A percentile compares a stretch with the other conserved stretches of the same genome.
Conservation (phyloP, 1,140 invertebrate genomes). For the Globodera rostochiensis region DNA sequence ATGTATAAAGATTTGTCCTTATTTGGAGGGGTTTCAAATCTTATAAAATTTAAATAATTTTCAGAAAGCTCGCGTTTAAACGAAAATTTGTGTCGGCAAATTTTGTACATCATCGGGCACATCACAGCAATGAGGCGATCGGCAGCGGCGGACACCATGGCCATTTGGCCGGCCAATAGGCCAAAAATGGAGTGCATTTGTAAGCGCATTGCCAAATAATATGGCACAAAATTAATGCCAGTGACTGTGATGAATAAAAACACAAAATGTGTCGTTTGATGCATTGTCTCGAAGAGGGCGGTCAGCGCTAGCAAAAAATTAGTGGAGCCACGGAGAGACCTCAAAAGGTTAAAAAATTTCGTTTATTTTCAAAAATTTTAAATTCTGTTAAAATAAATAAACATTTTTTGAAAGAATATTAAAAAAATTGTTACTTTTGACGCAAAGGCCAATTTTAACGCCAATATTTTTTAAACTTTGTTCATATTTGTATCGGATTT, state of each 20-base stretch:
- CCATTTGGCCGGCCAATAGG: conserved; percentile 3
- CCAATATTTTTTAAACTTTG: too few species aligned
- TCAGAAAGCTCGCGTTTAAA: too few species aligned
- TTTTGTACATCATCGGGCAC: neutral
- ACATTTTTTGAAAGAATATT: too few species aligned
- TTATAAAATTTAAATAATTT: too few species aligned
- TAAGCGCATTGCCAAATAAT: conserved; percentile 9
- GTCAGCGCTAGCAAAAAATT: conserved; percentile 26
- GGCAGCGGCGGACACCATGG: conserved; percentile 10
- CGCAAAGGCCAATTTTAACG: too few species aligned
- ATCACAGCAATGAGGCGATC: conserved; percentile 15
- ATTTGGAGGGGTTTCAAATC: too few species aligned
- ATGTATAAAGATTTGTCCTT: neutral
- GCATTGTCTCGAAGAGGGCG: conserved; percentile 21
- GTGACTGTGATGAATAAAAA: neutral
- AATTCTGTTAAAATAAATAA: too few species aligned
- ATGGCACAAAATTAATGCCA: conserved; percentile 21
- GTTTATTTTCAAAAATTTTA: too few species aligned
- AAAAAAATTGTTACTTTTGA: too few species aligned
- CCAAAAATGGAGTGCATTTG: conserved; percentile 19
- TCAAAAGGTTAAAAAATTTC: too few species aligned
- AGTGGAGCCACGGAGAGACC: conserved; percentile 9
- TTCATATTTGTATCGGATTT: too few species aligned
- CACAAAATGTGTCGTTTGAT: conserved; percentile 10
- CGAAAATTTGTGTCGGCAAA: neutral